Evolutionary conservation across 2,797 vertebrate species (phyloP).

Genomic region (Euthynnus affinis): DNA sequence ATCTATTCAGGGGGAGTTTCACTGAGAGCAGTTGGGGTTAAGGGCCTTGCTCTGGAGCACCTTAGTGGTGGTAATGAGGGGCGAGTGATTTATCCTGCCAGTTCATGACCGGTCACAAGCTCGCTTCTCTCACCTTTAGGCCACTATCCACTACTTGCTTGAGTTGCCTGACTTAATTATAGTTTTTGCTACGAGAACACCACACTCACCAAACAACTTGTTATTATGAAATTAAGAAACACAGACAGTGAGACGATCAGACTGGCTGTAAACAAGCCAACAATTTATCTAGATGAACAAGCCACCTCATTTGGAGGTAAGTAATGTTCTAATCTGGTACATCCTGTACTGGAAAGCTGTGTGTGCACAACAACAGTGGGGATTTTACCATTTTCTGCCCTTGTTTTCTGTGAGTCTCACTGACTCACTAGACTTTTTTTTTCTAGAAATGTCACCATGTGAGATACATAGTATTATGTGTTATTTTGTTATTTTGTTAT

Average conservation of each 20-base stretch:
- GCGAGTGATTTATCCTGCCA: no score
- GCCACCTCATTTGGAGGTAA: not conserved
- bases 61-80: no score
- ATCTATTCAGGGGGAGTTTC: no score
- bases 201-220: not conserved
- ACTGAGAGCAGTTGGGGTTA: no score
- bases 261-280: not conserved
- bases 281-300: not conserved
- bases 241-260: not conserved
- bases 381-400: not conserved
- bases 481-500: not conserved
- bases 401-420: not conserved
- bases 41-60: no score
- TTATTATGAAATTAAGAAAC: not conserved
- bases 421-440: no score
- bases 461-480: not conserved
- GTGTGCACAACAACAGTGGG: no score
- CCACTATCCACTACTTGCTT: no score
- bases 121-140: no score
- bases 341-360: not conserved
- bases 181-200: not conserved
- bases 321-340: not conserved
- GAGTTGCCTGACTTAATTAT: no score
- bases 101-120: no score
- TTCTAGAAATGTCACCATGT: no score